These are phyloP conservation scores for Euleptes europaea DNA, from an alignment of 2,113 vertebrate genomes.

Conservation along the genomic window DNA sequence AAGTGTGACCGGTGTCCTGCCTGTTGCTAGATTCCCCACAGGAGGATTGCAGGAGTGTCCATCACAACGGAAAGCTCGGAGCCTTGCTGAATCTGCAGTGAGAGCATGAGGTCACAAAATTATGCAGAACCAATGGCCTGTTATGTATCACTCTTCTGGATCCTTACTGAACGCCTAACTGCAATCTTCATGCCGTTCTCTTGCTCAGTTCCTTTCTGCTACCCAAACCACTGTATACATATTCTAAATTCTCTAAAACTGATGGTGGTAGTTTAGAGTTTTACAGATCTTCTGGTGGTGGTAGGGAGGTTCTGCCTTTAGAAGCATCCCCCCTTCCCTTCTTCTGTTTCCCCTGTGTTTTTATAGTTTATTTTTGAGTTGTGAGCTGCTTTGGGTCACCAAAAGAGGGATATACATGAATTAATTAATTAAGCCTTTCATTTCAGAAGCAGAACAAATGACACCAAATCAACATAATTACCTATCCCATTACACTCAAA, in stretches of 20 bases:
- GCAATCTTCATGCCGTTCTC: neutral
- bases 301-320: too few species aligned
- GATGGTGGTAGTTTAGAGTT: too few species aligned
- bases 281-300: too few species aligned
- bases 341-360: too few species aligned
- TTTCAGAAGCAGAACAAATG: neutral
- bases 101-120: constrained; percentile 2
- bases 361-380: too few species aligned
- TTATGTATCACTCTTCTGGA: neutral
- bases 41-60: constrained; percentile 85
- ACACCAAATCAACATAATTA: neutral
- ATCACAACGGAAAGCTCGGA: constrained; percentile 74
- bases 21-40: constrained; percentile 84
- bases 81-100: constrained; percentile 51
- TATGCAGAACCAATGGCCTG: neutral
- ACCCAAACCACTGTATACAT: neutral
- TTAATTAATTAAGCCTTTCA: too few species aligned
- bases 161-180: neutral
- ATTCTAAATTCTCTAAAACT: neutral
- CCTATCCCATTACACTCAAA: neutral
- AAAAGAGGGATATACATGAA: too few species aligned
- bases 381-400: too few species aligned
- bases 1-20: constrained; percentile 79
- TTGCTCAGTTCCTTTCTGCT: neutral
- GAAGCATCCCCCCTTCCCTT: too few species aligned